phyloP scores from a whole-genome alignment of 1,140 invertebrate species.

The Drosophila ananassae region DNA sequence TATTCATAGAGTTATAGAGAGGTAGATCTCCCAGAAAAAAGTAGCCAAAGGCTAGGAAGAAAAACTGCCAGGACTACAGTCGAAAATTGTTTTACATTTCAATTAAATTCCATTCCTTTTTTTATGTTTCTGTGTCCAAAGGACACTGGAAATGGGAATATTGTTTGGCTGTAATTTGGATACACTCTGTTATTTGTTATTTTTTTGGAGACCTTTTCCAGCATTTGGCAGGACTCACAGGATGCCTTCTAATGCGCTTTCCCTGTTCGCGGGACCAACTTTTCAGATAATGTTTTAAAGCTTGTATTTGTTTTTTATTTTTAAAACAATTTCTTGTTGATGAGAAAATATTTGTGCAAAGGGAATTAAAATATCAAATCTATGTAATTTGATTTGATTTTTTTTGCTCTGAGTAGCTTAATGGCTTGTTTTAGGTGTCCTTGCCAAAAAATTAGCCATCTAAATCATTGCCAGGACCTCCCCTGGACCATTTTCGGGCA shows the following conservation, averaged over 20 bases:
- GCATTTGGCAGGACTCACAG: not conserved
- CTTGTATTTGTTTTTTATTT: not conserved
- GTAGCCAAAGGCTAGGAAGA: not conserved
- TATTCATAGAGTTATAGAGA: not conserved
- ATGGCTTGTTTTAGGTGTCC: constrained; percentile 12
- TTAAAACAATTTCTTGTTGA: not conserved
- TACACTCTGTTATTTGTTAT: constrained; percentile 15
- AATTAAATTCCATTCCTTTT: constrained; percentile 55
- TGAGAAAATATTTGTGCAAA: not conserved
- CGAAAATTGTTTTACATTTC: constrained; percentile 56
- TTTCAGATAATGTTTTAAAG: constrained; percentile 5
- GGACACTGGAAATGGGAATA: constrained; percentile 9
- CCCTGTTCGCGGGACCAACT: constrained; percentile 25
- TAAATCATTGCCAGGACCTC: constrained; percentile 34
- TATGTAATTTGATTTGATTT: no score
- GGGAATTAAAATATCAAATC: not conserved
- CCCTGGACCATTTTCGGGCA: constrained; percentile 14
- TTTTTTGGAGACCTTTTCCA: not conserved
- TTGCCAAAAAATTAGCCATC: constrained; percentile 32
- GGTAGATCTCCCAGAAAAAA: constrained; percentile 5
- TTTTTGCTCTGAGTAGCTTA: not conserved
- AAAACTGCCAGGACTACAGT: constrained; percentile 3
- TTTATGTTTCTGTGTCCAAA: not conserved
- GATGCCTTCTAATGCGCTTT: constrained; percentile 47
- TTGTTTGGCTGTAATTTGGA: constrained; percentile 43